Evolutionary conservation across 2,888 invertebrate genomes (phyloP).

Genomic region (Cephus pygmeus): DNA sequence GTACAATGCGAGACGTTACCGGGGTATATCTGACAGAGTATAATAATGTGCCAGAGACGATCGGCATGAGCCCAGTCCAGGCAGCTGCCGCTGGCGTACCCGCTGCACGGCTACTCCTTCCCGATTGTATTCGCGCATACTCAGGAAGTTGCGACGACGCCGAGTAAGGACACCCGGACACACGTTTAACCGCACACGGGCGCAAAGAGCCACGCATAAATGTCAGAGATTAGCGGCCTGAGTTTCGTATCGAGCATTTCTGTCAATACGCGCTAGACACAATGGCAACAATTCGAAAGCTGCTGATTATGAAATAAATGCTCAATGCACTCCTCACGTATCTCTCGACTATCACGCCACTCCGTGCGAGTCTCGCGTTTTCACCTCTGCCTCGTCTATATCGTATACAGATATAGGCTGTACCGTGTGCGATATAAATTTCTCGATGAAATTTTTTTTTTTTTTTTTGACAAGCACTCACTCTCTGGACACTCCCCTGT

Average conservation of each 20-base stretch:
- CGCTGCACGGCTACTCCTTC: conserved; percentile 40
- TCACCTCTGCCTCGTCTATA: neutral
- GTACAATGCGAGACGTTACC: conserved; percentile 55
- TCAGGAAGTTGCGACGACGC: conserved; percentile 19
- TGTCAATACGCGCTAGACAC: conserved; percentile 59
- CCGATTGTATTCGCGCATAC: conserved; percentile 21
- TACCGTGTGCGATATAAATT: neutral
- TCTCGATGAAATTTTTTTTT: neutral
- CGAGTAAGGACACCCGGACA: conserved; percentile 17
- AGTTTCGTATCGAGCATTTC: conserved; percentile 61
- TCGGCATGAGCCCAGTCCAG: conserved; percentile 32
- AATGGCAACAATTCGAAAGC: conserved; percentile 59
- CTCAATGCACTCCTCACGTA: conserved; percentile 15
- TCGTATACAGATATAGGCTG: neutral
- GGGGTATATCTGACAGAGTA: conserved; percentile 46
- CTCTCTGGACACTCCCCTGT: neutral
- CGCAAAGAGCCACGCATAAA: conserved; percentile 53
- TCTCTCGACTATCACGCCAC: conserved; percentile 31
- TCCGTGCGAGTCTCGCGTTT: neutral
- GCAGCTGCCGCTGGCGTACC: conserved; percentile 28
- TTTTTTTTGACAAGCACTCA: neutral
- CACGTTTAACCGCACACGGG: conserved; percentile 14
- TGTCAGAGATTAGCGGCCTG: conserved; percentile 59
- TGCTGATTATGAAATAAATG: conserved; percentile 62
- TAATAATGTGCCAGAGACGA: conserved; percentile 54